Evolutionary conservation across 2,113 vertebrate genomes (phyloP), one percentile per base, ranked within the genome.

Genomic region (Canis aureus): DNA sequence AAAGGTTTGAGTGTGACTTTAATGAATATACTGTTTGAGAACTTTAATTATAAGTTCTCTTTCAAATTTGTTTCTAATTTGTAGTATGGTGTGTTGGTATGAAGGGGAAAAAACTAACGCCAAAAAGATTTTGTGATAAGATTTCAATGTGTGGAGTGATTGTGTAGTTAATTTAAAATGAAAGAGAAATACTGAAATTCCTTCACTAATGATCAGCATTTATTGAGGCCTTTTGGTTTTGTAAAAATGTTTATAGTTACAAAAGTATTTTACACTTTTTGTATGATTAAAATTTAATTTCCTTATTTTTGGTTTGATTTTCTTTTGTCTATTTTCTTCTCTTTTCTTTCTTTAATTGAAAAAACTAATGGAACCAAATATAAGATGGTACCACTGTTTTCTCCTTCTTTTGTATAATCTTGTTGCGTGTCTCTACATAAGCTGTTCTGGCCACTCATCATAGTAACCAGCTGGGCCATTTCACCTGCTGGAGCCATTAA

Each of bases 391-490:
- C 98, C 91, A 97, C 98, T 98, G 98, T 99, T 98, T 98, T 98
- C 97, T 98, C 96, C 97, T 98, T 97, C 93, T 97, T 98, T 97
- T 98, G 96, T 98, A 98, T 99, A 99, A 99, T 99, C 98, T 99
- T 99, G 98, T 99, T 99, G 99, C 99, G 96, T 99, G 99, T 99
- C 99, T 99, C 98, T 98, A 99, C 99, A 99, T 99, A 99, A 98
- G 99, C 99, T 98, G 98, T 99, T 99, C 99, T 99, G 99, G 99
- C 99, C 99, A 99, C 99, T 99, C 99, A 99, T 99, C 99, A 99
- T 98, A 98, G 99, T 99, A 99, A 99, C 99, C 99, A 99, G 99
- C 99, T 99, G 99, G 99, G 99, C 99, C 99, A 99, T 99, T 99
- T 99, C 99, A 99, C 99, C 99, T 99, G 99, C 99, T 99, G 99